Evolutionary conservation across 1,140 invertebrate genomes (phyloP), one percentile per base, ranked within the genome.

Genomic region (Fopius arisanus): DNA sequence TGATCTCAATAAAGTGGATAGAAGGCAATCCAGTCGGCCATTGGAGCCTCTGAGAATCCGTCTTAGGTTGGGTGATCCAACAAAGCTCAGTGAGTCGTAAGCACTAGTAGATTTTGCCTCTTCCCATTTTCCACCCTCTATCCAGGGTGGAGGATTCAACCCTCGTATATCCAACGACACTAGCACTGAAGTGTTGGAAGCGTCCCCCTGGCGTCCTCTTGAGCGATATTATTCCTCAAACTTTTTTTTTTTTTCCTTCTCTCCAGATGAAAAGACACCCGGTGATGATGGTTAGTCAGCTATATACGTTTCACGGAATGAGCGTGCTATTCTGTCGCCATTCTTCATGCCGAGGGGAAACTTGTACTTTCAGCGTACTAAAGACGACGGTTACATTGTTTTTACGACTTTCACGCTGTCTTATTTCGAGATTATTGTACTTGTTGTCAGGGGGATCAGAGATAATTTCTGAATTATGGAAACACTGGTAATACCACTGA

Each of bases 1-100:
- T 75, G 69, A 75, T 75, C 74, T 75, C 74, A 75, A 75, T 75
- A 75, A 75, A 75, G 74, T 75, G 65, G 66, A 75, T 75, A 68
- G 66, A 72, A 65, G 65, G 65, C 74, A 75, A 75, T 75, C 73
- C 73, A 67, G 62, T 75, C 19, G 70, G 74, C 67, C 69, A 66
- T 70, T 75, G 59, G 41, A 71, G 10, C 40, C 21, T 70, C 28
- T 28, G 62, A 31, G 40, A 37, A 40, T 41, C 67, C 59, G 68
- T 63, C 69, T 69, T 70, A 54, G 65, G 12, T 66, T 59, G 37
- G 19, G 40, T 67, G 74, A 69, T 69, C 48, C 67, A 69, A 68
- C 74, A 72, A 72, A 75, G 65, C 68, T 75, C 51, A 54, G 66
- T 68, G 68, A 75, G 12, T 67, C 67, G 67, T 69, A 69, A 69